phyloP scores from a whole-genome alignment of 2,113 vertebrate genomes.

The Coregonus clupeaformis region DNA sequence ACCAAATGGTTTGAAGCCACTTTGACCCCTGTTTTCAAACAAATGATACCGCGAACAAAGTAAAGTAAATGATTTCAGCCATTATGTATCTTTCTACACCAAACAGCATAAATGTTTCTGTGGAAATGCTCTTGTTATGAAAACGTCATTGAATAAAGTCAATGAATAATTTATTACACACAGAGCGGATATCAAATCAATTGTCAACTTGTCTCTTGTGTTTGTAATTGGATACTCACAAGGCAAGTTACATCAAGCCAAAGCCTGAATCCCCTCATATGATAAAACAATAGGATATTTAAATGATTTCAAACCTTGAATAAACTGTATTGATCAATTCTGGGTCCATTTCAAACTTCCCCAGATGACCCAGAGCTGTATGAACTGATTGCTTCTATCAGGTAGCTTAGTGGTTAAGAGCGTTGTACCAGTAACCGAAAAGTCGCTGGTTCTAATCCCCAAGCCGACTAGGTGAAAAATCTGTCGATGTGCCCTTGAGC shows the following conservation, averaged over 20 bases:
- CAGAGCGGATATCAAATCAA: conserved; percentile 7
- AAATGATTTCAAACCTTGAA: background rate
- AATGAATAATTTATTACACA: background rate
- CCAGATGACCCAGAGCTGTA: background rate
- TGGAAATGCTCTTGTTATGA: conserved; percentile 40
- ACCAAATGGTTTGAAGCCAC: conserved; percentile 41
- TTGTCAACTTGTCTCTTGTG: background rate
- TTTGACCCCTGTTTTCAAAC: conserved; percentile 27
- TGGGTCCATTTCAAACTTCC: background rate
- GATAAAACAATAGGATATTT: background rate
- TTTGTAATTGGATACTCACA: background rate
- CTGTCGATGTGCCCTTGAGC: too few relatives aligned
- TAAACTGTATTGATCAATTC: background rate
- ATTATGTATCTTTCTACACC: background rate
- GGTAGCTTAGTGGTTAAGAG: too few relatives aligned
- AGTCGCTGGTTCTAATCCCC: too few relatives aligned
- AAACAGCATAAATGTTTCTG: conserved; percentile 6
- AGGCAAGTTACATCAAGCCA: conserved; percentile 44
- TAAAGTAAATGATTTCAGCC: background rate
- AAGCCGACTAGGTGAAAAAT: too few relatives aligned
- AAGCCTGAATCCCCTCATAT: conserved; percentile 19
- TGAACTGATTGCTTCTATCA: background rate
- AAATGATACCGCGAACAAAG: too few relatives aligned
- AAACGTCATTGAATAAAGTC: conserved; percentile 32
- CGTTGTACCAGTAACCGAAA: too few relatives aligned